phyloP scores from a whole-genome alignment of 1,140 invertebrate species.

The Orchesella cincta region DNA sequence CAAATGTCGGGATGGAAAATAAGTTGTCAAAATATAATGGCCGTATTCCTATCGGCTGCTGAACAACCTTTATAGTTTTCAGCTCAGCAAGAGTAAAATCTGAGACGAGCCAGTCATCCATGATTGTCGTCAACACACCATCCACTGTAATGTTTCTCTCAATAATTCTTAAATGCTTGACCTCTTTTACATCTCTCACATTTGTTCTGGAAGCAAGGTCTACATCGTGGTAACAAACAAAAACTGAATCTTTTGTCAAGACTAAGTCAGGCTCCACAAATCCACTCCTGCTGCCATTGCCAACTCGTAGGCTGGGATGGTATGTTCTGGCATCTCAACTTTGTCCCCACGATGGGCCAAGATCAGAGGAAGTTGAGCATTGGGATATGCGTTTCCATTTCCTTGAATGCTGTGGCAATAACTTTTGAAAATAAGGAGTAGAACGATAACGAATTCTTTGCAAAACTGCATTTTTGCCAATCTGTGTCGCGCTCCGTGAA shows the following conservation, averaged over 20 bases:
- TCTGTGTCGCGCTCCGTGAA: too few species aligned
- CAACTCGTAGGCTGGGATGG: conserved; percentile 49
- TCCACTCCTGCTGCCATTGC: conserved; percentile 49
- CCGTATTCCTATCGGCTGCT: conserved; percentile 31
- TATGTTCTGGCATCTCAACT: conserved; percentile 51
- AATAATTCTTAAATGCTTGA: conserved; percentile 22
- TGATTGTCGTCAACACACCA: conserved; percentile 23
- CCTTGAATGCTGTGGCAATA: too few species aligned
- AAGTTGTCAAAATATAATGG: conserved; percentile 30
- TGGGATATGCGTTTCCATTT: too few species aligned
- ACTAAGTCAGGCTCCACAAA: conserved; percentile 52
- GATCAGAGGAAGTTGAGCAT: conserved; percentile 25
- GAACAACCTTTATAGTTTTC: conserved; percentile 31
- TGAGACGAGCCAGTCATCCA: conserved; percentile 49
- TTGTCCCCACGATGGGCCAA: conserved; percentile 52
- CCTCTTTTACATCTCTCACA: conserved; percentile 34
- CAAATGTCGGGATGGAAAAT: conserved; percentile 46
- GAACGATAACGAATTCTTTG: too few species aligned
- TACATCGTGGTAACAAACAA: conserved; percentile 52
- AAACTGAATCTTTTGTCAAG: conserved; percentile 50
- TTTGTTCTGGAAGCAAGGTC: conserved; percentile 48
- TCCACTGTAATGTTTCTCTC: conserved; percentile 31
- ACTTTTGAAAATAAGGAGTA: too few species aligned
- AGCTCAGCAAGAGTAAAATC: conserved; percentile 48
- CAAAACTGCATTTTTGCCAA: too few species aligned